phyloP scores from a whole-genome alignment of 2,888 invertebrate species.

The Tenodera sinensis region DNA sequence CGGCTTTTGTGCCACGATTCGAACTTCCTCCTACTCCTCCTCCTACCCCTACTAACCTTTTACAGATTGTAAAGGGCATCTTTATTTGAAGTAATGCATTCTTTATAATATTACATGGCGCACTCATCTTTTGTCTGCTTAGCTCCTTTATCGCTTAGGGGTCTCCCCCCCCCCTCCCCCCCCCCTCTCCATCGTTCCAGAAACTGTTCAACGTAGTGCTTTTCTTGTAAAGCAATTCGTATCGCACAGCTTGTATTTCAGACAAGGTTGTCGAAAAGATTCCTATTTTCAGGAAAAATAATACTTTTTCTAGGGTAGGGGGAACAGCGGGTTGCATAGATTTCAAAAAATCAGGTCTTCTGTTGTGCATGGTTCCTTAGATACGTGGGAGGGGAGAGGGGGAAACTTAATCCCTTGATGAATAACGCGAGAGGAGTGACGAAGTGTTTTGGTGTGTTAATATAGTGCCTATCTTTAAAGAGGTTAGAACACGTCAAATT shows the following conservation, averaged over 20 bases:
- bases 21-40: not conserved
- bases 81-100: slow-evolving; percentile 17
- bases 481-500: too few species aligned
- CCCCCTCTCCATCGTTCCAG: not conserved
- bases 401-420: too few species aligned
- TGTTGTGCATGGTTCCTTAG: too few species aligned
- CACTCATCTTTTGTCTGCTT: not conserved
- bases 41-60: not conserved
- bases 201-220: not conserved
- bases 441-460: too few species aligned
- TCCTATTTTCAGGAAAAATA: too few species aligned
- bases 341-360: too few species aligned
- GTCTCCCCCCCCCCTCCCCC: not conserved
- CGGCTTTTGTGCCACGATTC: not conserved
- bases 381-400: too few species aligned
- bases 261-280: not conserved
- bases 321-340: too few species aligned
- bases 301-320: too few species aligned
- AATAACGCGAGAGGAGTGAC: too few species aligned
- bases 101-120: slow-evolving; percentile 20
- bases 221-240: not conserved
- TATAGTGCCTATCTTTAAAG: too few species aligned
- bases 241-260: not conserved
- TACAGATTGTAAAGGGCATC: slow-evolving; percentile 17
- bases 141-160: not conserved